phyloP scores from a whole-genome alignment of 2,888 invertebrate species.

The Bombyx huttoni region DNA sequence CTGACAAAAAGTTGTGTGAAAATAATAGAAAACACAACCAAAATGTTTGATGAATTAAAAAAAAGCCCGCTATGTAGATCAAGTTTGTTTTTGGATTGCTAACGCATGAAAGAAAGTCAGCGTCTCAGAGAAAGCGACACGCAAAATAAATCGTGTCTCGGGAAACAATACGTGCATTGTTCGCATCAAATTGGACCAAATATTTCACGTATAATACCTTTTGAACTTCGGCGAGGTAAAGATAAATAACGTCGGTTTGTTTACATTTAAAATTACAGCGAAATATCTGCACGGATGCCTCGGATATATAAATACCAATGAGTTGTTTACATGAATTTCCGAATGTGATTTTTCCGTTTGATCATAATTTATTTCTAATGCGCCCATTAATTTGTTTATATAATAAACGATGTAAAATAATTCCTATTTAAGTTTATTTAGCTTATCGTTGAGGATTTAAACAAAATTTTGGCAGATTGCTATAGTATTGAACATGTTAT shows the following conservation, averaged over 20 bases:
- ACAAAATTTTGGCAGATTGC: no score
- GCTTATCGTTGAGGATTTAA: no score
- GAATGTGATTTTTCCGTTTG: background rate
- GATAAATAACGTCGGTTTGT: background rate
- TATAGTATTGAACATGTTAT: no score
- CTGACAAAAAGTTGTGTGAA: no score
- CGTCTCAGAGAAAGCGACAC: slow-evolving; percentile 48
- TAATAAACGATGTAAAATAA: no score
- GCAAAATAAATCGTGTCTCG: slow-evolving; percentile 46
- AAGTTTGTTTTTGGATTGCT: slow-evolving; percentile 37
- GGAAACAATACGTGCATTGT: slow-evolving; percentile 66
- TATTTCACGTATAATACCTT: slow-evolving; percentile 32
- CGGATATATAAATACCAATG: slow-evolving; percentile 1
- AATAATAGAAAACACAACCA: no score
- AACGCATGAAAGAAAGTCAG: slow-evolving; percentile 47
- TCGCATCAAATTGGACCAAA: slow-evolving; percentile 49
- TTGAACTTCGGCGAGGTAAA: slow-evolving; percentile 26
- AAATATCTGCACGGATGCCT: slow-evolving; percentile 3
- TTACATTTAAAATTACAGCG: background rate
- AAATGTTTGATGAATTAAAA: slow-evolving; percentile 7
- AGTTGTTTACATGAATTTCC: background rate
- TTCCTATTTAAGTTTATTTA: no score
- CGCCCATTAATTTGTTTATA: no score
- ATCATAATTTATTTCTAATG: background rate
- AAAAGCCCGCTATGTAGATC: slow-evolving; percentile 48